Base-by-base conservation (phyloP, 2,888 invertebrate species). In the Plagiodera versicolora region DNA sequence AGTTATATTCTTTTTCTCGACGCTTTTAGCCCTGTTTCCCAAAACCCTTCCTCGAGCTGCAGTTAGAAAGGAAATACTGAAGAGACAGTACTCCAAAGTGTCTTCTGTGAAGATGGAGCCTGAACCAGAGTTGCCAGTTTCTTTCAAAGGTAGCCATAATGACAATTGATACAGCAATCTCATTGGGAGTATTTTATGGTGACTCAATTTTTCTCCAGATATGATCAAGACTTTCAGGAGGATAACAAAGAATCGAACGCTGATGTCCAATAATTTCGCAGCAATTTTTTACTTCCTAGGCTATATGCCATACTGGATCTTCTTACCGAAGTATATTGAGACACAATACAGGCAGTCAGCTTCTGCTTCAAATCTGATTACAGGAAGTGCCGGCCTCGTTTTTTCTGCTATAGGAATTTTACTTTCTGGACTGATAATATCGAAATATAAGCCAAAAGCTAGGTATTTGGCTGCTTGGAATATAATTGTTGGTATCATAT, bases 321-420 rank as follows among this genome's bases (percentile, higher is more conserved):
- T 91, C 74, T 85, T 91, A 77, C 91, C 92, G 0, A 92, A 92
- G 76, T 91, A 91, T 73, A 89, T 93, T 64, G 92, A 93, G 79
- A 90, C 89, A 0, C 90, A 91, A 77, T 93, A 90, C 77, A 84
- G 87, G 58, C 88, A 89, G 69, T 88, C 90, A 5, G 90, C 92
- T 0, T 88, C 90, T 0, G 85, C 85, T 8, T 89, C 92, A 0
- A 91, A 89, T 67, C 81, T 91, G 65, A 86, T 90, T 47, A 89
- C 91, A 51, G 92, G 89, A 56, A 87, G 86, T 0, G 86, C 87
- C 1, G 88, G 89, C 0, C 78, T 89, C n/a, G 84, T 86, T 5
- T 89, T 88, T 75, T 88, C 88, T 5, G 88, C 89, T 0, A 80
- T 87, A 39, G 89, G 89, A 0, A 85, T 89, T 20, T 78, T 89